phyloP scores from a whole-genome alignment of 2,888 invertebrate species.

The Caenorhabditis plicata region DNA sequence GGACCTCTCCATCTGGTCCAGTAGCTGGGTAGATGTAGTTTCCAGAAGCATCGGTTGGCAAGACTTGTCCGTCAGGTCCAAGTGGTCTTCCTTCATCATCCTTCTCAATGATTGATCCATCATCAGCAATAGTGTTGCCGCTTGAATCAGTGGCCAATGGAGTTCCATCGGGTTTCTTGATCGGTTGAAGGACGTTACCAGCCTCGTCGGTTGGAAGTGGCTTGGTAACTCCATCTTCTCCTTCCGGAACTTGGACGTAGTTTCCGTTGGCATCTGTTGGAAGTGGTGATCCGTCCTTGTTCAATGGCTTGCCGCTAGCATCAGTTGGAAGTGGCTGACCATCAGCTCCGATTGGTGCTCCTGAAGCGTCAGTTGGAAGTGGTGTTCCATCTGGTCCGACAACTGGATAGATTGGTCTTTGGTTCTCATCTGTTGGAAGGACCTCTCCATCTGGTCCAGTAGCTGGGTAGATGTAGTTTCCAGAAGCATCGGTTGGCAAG shows the following conservation, averaged over 20 bases:
- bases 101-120: slow-evolving; percentile 13
- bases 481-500: slow-evolving; percentile 35
- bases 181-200: slow-evolving; percentile 30
- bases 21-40: slow-evolving; percentile 19
- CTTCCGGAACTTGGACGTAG: slow-evolving; percentile 14
- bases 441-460: slow-evolving; percentile 48
- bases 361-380: slow-evolving; percentile 43
- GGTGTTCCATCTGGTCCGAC: slow-evolving; percentile 51
- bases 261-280: slow-evolving; percentile 42
- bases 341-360: slow-evolving; percentile 22
- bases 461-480: slow-evolving; percentile 27
- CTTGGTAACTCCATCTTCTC: slow-evolving; percentile 8
- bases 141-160: slow-evolving; percentile 23
- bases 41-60: slow-evolving; percentile 38
- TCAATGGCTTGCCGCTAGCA: slow-evolving; percentile 21
- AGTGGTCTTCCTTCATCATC: slow-evolving; percentile 32
- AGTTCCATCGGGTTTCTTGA: slow-evolving; percentile 33
- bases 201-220: slow-evolving; percentile 28
- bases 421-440: slow-evolving; percentile 39
- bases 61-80: slow-evolving; percentile 30
- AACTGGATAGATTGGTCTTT: slow-evolving; percentile 5
- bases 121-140: slow-evolving; percentile 19
- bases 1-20: slow-evolving; percentile 27
- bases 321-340: slow-evolving; percentile 39
- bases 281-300: slow-evolving; percentile 29